phyloP scores from a whole-genome alignment of 2,888 invertebrate species.

The Abscondita cerata region DNA sequence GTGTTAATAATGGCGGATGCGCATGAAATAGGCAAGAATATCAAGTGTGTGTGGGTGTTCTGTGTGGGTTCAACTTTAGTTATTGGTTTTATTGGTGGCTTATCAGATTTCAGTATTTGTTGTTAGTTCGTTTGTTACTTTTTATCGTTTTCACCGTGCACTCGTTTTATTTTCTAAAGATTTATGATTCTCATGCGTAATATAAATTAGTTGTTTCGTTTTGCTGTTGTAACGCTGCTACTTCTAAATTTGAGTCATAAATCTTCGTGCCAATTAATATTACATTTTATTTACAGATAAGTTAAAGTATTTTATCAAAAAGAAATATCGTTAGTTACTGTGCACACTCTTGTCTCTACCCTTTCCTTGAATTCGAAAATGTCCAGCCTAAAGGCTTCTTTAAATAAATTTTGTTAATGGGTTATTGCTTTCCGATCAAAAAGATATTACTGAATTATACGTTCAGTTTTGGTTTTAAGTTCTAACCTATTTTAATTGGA shows the following conservation, averaged over 20 bases:
- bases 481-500: too few relatives aligned
- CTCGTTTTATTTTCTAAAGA: slow-evolving; percentile 31
- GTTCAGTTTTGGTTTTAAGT: too few relatives aligned
- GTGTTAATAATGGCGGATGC: slow-evolving; percentile 38
- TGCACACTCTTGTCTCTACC: too few relatives aligned
- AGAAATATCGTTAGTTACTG: background rate
- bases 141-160: slow-evolving; percentile 30
- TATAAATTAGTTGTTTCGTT: slow-evolving; percentile 29
- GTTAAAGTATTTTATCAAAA: slow-evolving; percentile 8
- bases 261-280: slow-evolving; percentile 11
- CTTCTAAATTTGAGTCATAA: slow-evolving; percentile 10
- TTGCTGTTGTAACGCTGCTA: slow-evolving; percentile 9
- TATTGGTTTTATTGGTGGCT: slow-evolving; percentile 38
- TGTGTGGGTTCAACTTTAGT: slow-evolving; percentile 37
- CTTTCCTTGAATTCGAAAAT: too few relatives aligned
- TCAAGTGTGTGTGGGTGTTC: slow-evolving; percentile 30
- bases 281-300: slow-evolving; percentile 8
- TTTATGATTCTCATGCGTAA: slow-evolving; percentile 26
- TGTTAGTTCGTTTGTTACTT: slow-evolving; percentile 33
- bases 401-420: too few relatives aligned
- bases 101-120: slow-evolving; percentile 36
- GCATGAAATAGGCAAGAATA: slow-evolving; percentile 33
- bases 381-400: too few relatives aligned
- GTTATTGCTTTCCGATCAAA: too few relatives aligned
- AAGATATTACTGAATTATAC: too few relatives aligned